Percentiles rank a stretch among this genome's conserved stretches.
Conservation (phyloP, 2,113 vertebrate genomes). For the Cricetomys ansorgei region DNA sequence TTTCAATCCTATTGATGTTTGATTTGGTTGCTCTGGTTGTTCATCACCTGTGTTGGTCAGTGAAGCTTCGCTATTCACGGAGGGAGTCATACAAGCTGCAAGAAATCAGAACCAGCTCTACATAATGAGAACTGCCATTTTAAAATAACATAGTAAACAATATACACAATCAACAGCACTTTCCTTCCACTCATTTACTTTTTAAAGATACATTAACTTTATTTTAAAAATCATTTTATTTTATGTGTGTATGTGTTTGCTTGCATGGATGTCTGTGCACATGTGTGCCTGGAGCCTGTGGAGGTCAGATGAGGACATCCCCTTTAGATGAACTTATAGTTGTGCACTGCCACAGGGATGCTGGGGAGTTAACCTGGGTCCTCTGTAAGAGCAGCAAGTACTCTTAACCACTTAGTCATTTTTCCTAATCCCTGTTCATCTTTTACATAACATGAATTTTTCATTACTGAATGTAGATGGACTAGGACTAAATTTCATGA, state of each 20-base stretch:
- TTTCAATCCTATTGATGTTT: slow-evolving; percentile 80
- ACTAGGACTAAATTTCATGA: slow-evolving; percentile 21
- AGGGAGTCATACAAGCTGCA: slow-evolving; percentile 81
- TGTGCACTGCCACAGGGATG: background rate
- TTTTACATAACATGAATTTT: background rate
- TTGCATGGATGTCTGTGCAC: background rate
- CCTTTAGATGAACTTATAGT: background rate
- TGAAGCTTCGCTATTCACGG: slow-evolving; percentile 45
- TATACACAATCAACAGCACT: background rate
- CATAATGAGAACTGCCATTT: slow-evolving; percentile 12
- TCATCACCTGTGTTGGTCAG: slow-evolving; percentile 62
- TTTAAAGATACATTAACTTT: background rate
- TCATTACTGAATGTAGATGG: background rate
- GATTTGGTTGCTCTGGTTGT: slow-evolving; percentile 77
- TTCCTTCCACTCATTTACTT: background rate
- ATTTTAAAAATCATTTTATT: background rate
- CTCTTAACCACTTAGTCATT: background rate
- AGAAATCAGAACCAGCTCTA: slow-evolving; percentile 51
- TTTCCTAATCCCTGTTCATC: background rate
- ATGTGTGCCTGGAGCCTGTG: background rate
- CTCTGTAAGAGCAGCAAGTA: background rate
- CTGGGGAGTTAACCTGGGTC: background rate
- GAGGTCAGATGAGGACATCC: background rate
- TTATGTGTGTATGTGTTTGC: rapidly evolving
- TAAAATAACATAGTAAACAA: slow-evolving; percentile 44